Conservation (phyloP, 2,888 invertebrate species). For the Drosophila fungiperda region DNA sequence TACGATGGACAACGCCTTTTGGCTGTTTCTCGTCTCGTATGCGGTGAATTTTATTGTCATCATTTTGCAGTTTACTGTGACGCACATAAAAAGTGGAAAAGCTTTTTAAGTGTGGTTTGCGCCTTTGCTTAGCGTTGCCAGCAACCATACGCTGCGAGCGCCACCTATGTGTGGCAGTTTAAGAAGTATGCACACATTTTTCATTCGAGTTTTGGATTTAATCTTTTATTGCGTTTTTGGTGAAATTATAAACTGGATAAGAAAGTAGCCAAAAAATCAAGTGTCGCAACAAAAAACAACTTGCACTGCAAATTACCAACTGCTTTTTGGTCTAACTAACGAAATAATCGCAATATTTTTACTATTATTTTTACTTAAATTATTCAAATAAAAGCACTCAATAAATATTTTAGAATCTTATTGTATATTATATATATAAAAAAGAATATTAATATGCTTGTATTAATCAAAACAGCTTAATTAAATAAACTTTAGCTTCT, state of each 20-base stretch:
- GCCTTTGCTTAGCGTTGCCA: slow-evolving; percentile 28
- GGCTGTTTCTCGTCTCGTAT: slow-evolving; percentile 78
- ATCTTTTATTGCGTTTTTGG: slow-evolving; percentile 20
- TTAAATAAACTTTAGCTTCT: not conserved
- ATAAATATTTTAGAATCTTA: not conserved
- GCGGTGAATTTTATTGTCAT: slow-evolving; percentile 81
- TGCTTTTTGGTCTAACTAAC: not conserved
- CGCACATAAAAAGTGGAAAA: slow-evolving; percentile 42
- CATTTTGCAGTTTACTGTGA: slow-evolving; percentile 75
- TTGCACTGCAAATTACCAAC: slow-evolving; percentile 12
- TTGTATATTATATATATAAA: not conserved
- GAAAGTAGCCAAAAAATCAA: slow-evolving; percentile 65
- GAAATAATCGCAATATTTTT: slow-evolving; percentile 1
- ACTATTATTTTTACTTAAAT: too few species aligned
- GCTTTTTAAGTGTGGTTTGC: not conserved
- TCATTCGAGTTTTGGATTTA: slow-evolving; percentile 9
- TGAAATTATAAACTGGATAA: slow-evolving; percentile 69
- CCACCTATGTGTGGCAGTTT: slow-evolving; percentile 17
- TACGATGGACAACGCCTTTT: slow-evolving; percentile 73
- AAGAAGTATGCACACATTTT: not conserved
- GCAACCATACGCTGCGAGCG: slow-evolving; percentile 10
- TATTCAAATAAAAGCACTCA: too few species aligned
- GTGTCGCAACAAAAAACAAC: slow-evolving; percentile 19
- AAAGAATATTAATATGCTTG: not conserved
- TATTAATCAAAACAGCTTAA: not conserved